Percentiles rank a stretch among this genome's conserved stretches.
Conservation (phyloP, 2,113 vertebrate species). For the Ivindomyrus marchei region DNA sequence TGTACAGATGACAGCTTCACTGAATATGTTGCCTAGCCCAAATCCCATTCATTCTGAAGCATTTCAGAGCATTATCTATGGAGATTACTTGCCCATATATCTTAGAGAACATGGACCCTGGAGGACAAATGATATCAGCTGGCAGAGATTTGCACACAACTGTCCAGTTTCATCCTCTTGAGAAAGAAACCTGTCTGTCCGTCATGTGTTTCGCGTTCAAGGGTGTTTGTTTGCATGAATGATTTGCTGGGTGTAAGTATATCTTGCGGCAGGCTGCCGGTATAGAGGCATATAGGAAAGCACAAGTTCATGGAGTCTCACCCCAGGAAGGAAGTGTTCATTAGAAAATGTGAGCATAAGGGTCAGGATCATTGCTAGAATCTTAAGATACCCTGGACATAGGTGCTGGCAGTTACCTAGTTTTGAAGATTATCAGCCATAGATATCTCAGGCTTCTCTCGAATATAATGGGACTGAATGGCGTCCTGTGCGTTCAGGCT, state of each 20-base stretch:
- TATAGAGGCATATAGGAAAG: neutral
- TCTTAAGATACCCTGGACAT: neutral
- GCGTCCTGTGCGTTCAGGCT: neutral
- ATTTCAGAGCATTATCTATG: slow-evolving; percentile 50
- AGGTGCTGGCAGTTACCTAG: too few species aligned
- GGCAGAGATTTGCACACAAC: slow-evolving; percentile 60
- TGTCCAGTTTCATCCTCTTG: slow-evolving; percentile 32
- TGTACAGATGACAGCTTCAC: slow-evolving; percentile 13
- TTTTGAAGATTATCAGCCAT: too few species aligned
- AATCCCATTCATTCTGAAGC: slow-evolving; percentile 38
- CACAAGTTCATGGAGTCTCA: neutral
- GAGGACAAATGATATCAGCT: slow-evolving; percentile 64
- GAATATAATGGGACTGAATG: too few species aligned
- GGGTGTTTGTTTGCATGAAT: neutral
- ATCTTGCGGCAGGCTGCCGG: neutral
- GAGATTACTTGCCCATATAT: slow-evolving; percentile 53
- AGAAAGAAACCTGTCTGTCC: neutral
- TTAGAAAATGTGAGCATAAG: neutral
- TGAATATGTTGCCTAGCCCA: slow-evolving; percentile 17
- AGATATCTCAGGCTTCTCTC: too few species aligned
- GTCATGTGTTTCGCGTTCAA: neutral
- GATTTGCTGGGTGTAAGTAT: neutral
- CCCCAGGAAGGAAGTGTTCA: neutral
- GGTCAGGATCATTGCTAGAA: neutral
- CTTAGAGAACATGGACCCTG: slow-evolving; percentile 44